These are phyloP conservation scores for Tenthredo notha DNA, from an alignment of 2,888 invertebrate genomes.

Conservation along the genomic window DNA sequence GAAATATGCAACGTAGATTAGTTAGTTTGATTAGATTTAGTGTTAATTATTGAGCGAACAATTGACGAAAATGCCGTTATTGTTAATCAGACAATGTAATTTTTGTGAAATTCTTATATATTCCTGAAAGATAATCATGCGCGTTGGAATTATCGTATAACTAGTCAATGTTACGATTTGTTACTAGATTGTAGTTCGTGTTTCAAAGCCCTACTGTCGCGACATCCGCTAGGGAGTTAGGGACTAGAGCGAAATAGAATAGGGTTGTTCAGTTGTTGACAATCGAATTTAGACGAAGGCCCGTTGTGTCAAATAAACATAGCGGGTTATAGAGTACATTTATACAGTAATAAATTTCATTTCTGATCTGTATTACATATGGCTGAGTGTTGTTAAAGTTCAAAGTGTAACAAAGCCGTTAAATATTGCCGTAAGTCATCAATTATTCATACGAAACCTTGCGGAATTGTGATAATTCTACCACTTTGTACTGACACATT, in stretches of 20 bases:
- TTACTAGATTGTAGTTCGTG: conserved; percentile 6
- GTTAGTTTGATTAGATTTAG: no score
- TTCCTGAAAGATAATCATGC: not conserved
- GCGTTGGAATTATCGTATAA: not conserved
- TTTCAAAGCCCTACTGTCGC: not conserved
- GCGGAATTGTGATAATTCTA: not conserved
- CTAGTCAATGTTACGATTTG: not conserved
- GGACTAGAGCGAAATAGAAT: conserved; percentile 10
- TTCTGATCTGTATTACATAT: not conserved
- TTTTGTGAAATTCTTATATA: not conserved
- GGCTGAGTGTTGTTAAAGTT: not conserved
- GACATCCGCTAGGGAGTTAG: not conserved
- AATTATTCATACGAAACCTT: not conserved
- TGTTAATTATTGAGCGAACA: no score
- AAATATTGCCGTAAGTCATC: not conserved
- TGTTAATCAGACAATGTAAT: no score
- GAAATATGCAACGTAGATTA: no score
- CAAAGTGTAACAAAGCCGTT: not conserved
- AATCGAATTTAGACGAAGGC: conserved; percentile 35
- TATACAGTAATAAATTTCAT: not conserved
- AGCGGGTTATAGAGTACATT: conserved; percentile 27
- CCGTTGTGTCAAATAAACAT: conserved; percentile 46
- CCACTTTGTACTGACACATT: conserved; percentile 13
- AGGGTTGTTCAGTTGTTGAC: conserved; percentile 48
- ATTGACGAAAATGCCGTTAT: no score